Conservation (phyloP, 2,113 vertebrate genomes). For the Xenus cinereus region DNA sequence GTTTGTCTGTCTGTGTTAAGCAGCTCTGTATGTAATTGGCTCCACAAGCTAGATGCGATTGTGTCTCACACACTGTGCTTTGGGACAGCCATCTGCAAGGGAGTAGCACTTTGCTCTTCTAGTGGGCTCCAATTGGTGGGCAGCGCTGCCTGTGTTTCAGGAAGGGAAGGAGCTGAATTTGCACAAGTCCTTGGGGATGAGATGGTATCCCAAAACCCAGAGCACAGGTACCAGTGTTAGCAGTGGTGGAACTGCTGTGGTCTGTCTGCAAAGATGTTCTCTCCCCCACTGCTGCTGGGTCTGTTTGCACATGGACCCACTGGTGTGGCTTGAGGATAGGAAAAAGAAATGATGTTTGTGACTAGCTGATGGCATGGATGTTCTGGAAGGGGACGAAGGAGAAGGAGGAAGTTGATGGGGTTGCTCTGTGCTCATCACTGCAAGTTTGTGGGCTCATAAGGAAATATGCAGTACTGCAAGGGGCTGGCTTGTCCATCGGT, state of each 20-base stretch:
- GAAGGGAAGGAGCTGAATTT: not conserved
- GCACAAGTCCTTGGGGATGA: not conserved
- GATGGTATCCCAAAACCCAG: not conserved
- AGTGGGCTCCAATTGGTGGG: rapidly evolving
- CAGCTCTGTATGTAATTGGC: not conserved
- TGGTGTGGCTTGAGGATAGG: not conserved
- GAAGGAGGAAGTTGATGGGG: not conserved
- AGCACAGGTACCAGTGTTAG: too few relatives aligned
- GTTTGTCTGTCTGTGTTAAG: not conserved
- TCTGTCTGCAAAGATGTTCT: not conserved
- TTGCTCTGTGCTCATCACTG: not conserved
- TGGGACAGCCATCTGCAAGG: not conserved
- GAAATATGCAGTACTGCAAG: not conserved
- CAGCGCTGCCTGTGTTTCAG: rapidly evolving
- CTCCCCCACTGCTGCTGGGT: rapidly evolving
- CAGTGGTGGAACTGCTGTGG: not conserved
- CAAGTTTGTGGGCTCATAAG: not conserved
- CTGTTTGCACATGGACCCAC: not conserved
- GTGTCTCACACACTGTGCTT: not conserved
- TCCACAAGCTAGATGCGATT: not conserved
- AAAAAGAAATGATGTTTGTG: not conserved
- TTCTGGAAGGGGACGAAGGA: not conserved
- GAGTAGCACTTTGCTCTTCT: not conserved
- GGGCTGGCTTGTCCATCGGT: not conserved
- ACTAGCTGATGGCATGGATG: not conserved